Evolutionary conservation across 2,888 invertebrate species (phyloP).

Genomic region (Copidosoma aretas): DNA sequence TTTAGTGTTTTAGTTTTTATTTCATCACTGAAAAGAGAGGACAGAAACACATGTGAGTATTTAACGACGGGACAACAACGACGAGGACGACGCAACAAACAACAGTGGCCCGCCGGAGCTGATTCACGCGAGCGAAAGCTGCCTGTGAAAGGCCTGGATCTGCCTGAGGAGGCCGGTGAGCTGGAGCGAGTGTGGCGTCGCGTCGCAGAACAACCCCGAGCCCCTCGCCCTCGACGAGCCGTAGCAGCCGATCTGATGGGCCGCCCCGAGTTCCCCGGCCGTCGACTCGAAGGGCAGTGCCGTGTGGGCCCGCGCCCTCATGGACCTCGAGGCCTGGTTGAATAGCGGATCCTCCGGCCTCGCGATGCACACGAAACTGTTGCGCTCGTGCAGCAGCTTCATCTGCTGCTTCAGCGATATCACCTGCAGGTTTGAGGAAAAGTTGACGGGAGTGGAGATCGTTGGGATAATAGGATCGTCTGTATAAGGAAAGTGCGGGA

Average conservation of each 20-base stretch:
- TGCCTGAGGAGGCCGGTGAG: constrained; percentile 53
- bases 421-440: constrained; percentile 45
- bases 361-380: constrained; percentile 54
- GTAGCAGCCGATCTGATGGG: not conserved
- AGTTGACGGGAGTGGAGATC: not conserved
- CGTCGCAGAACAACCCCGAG: constrained; percentile 29
- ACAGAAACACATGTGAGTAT: not conserved
- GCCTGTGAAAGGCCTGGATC: constrained; percentile 57
- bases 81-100: not conserved
- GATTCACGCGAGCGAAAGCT: constrained; percentile 40
- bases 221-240: not conserved
- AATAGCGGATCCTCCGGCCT: constrained; percentile 31
- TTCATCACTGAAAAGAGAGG: not conserved
- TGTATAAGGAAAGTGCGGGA: too few relatives aligned
- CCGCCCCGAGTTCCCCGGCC: not conserved
- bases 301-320: constrained; percentile 8
- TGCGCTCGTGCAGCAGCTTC: constrained; percentile 50
- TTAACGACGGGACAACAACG: not conserved
- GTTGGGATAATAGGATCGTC: too few relatives aligned
- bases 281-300: not conserved
- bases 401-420: constrained; percentile 54
- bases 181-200: constrained; percentile 50
- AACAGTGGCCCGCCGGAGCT: not conserved
- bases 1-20: too few relatives aligned
- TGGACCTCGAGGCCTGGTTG: not conserved